Conservation (phyloP, 2,797 vertebrate genomes). For the Characodon lateralis region DNA sequence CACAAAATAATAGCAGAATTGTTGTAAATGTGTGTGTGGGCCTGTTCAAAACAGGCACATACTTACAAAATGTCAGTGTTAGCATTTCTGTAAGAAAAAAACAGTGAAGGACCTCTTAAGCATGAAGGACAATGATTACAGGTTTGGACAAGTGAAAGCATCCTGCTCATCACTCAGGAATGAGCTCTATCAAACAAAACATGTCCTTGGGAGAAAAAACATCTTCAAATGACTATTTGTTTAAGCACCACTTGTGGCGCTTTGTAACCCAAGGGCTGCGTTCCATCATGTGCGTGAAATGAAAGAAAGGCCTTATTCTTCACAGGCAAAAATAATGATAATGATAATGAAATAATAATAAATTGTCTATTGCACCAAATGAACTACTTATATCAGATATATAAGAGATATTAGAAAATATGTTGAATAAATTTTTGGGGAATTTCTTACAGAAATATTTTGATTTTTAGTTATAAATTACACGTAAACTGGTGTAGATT, state of each 20-base stretch:
- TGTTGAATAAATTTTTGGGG: neutral
- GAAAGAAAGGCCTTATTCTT: neutral
- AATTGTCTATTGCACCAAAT: neutral
- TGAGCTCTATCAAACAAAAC: constrained; percentile 6
- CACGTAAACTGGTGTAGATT: neutral
- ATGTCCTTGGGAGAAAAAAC: neutral
- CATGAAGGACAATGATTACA: constrained; percentile 20
- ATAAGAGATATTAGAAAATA: neutral
- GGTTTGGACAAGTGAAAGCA: constrained; percentile 1
- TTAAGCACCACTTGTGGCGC: neutral
- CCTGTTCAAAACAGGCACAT: neutral
- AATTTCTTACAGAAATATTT: neutral
- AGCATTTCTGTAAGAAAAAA: constrained; percentile 11
- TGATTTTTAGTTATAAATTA: neutral
- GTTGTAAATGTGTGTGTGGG: neutral
- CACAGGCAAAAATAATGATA: neutral
- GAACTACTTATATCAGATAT: neutral
- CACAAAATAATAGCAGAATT: neutral
- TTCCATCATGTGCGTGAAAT: constrained; percentile 1
- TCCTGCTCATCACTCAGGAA: constrained; percentile 1
- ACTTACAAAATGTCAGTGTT: constrained; percentile 6
- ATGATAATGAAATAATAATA: neutral
- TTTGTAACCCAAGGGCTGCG: neutral
- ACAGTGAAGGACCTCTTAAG: constrained; percentile 8
- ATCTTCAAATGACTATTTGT: constrained; percentile 6